Evolutionary conservation across 2,113 vertebrate species (phyloP), one percentile per base, ranked within the genome.

Genomic region (Tachycineta bicolor): DNA sequence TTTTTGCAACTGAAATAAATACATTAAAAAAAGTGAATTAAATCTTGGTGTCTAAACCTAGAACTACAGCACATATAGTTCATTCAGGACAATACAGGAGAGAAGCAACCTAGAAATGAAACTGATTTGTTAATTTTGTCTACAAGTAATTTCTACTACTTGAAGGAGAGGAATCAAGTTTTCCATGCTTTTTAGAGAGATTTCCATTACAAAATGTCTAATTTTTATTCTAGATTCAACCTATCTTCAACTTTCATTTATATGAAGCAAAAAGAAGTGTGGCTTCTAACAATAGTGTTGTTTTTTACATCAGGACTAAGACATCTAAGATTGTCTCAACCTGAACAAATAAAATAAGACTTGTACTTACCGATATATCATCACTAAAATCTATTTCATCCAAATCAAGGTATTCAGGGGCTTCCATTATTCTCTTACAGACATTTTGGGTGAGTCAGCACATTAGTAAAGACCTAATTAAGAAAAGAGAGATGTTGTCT

Each of bases 351-450:
- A 87, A 79, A 87, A 5, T 78, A 82, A 41, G 28, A 65, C 22
- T 74, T 58, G 33, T 96, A 98, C 99, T 99, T 97, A 99, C 99
- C 96, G 98, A 99, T 96, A 99, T 98, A 84, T 99, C 99, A 97
- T 99, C 99, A 56, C 98, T 99, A 97, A 99, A 99, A 98, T 99
- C 99, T 94, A 99, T 99, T 98, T 99, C 99, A 97, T 99, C 99
- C 98, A 99, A 98, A 98, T 99, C 99, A 97, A 99, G 98, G 96
- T 99, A 99, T 96, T 99, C 99, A 98, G 99, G 99, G 97, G 98
- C 98, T 98, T 99, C 99, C 99, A 99, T 99, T 97, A 98, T 99
- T 98, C 98, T 97, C 97, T 98, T 96, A 95, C 98, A 97, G 95
- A 95, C 99, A 99, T 99, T 98, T 98, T 99, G 98, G 78, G 87